Base-by-base conservation (phyloP, 2,888 invertebrate genomes). In the Brassicogethes aeneus region DNA sequence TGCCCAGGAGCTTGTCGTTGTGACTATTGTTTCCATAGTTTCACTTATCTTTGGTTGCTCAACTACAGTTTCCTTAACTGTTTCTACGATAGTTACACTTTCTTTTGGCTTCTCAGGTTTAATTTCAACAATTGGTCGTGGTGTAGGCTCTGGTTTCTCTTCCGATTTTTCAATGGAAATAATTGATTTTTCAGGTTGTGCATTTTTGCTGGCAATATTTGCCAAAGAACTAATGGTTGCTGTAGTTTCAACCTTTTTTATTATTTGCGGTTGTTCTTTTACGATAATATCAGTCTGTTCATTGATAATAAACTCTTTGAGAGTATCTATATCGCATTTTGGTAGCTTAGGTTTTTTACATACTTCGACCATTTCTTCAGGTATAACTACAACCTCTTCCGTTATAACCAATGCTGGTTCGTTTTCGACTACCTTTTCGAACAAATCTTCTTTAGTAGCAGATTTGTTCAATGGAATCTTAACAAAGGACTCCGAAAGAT, bases 21-120 rank as follows among this genome's bases (percentile, higher is more conserved):
- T 15, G n/a, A n/a, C n/a, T 13, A 16, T 23, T 23, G 10, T 23
- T 10, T 23, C 10, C 23, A 23, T 10, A 23, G 10, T 23, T 23
- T 23, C 23, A 23, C 7, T 23, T 7, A 10, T 23, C 7, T 23
- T 23, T 7, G 23, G 5, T 7, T 7, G 10, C 10, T 5, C 10
- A 17, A 23, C 23, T 23, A 23, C 23, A 23, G 23, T 5, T 23
- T 23, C 23, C 23, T 23, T 23, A 23, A 23, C 10, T 23, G 5
- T 10, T 23, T 23, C 23, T 23, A 23, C 23, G 7, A 7, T 23
- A 5, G 23, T 23, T 23, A n/a, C n/a, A n/a, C n/a, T n/a, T n/a
- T n/a, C n/a, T n/a, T n/a, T n/a, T n/a, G 40, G 34, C 12, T 46
- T 45, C 37, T 44, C 37, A 10, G 43, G 16, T 14, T 23, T 15